These are phyloP conservation scores for Microctenopoma steveboyesi DNA, from an alignment of 2,797 vertebrate genomes.

Conservation along the genomic window DNA sequence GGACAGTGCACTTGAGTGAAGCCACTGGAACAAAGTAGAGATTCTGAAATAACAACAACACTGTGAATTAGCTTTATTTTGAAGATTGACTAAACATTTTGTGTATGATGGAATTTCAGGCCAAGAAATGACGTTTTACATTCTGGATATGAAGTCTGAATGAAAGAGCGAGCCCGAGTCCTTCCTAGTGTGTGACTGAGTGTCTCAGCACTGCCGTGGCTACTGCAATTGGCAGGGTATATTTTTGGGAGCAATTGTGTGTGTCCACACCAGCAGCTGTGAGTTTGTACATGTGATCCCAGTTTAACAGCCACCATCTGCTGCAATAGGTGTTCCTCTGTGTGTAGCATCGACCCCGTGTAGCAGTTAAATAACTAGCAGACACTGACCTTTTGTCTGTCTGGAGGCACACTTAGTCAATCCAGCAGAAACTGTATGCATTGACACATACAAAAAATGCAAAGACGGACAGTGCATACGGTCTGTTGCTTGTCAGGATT, in stretches of 20 bases:
- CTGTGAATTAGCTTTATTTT: constrained; percentile 23
- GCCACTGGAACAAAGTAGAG: constrained; percentile 43
- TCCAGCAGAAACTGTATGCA: constrained; percentile 22
- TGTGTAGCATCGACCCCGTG: constrained; percentile 33
- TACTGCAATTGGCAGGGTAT: background rate
- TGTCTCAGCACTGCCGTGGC: background rate
- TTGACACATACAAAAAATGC: constrained; percentile 29
- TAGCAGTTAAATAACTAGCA: constrained; percentile 52
- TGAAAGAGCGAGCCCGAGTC: too few species aligned
- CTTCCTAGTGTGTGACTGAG: background rate
- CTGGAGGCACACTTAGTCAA: constrained; percentile 31
- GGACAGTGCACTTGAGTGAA: constrained; percentile 37
- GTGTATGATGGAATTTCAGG: constrained; percentile 1
- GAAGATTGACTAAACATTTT: background rate
- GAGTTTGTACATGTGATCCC: constrained; percentile 40
- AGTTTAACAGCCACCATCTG: constrained; percentile 60
- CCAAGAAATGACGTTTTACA: background rate
- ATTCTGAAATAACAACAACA: constrained; percentile 40
- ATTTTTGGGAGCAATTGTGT: constrained; percentile 15
- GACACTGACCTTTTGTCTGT: constrained; percentile 77
- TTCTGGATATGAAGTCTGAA: background rate
- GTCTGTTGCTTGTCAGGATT: constrained; percentile 58
- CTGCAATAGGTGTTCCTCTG: constrained; percentile 47
- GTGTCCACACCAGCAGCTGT: constrained; percentile 41
- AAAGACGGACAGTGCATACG: constrained; percentile 27